Evolutionary conservation across 1,140 invertebrate genomes (phyloP), one percentile per base, ranked within the genome.

Genomic region (Lepidurus arcticus): DNA sequence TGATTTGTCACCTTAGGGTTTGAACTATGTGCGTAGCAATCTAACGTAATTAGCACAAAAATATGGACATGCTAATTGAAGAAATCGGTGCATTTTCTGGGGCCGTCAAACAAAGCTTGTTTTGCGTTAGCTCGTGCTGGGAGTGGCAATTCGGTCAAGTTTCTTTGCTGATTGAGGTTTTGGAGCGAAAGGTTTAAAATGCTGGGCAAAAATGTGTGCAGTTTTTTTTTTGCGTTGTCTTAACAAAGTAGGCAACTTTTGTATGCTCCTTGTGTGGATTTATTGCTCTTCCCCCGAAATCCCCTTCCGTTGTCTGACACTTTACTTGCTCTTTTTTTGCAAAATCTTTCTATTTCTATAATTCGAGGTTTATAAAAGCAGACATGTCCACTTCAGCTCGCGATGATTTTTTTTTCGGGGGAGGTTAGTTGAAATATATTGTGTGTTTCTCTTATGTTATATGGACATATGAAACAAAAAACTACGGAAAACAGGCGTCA

Each of bases 241-340:
- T 65, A 65, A 65, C 53, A 13, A 65, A 65, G 53, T 65, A 65
- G 53, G 53, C 53, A 65, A 65, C 53, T 65, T 65, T 65, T 65
- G 53, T 65, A 65, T 65, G 53, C 53, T 65, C 53, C 34, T 34
- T 34, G 53, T 65, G 53, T 65, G 53, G 34, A 34, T 34, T 34
- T 65, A 7, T 16, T 47, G 10, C 45, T 47, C 16, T 47, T 47
- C 45, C 45, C 53, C 53, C 53, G 16, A 8, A n/a, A 13, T 65
- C 34, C 34, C 34, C 34, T 34, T 34, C 34, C 34, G 34, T 34
- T 34, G 0, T 34, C 34, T 34, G 34, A 34, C 3, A 34, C 34
- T 34, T 34, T 34, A 3, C 34, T 34, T 4, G 34, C 34, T 4
- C 34, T 34, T 34, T 34, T 34, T 34, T 34, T 34, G 2, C 34